Conservation (phyloP, 2,113 vertebrate genomes). For the Circaetus cinerascens region DNA sequence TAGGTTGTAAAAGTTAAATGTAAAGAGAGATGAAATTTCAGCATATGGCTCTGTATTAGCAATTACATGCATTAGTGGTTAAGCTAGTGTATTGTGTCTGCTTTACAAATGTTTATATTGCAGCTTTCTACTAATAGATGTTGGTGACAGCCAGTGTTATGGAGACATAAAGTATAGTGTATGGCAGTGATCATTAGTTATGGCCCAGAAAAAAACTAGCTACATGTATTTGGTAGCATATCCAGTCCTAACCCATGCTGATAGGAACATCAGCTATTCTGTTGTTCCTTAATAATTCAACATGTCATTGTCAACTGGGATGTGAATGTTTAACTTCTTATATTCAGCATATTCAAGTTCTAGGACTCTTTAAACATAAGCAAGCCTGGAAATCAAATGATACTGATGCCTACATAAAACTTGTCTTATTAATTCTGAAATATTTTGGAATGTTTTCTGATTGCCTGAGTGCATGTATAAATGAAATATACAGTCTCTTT, state of each 20-base stretch:
- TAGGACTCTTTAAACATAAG: background rate
- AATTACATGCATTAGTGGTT: background rate
- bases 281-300: background rate
- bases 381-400: background rate
- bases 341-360: background rate
- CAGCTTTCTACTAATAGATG: background rate
- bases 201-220: background rate
- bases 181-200: background rate
- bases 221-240: background rate
- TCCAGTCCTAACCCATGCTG: background rate
- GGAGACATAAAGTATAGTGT: background rate
- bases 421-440: background rate
- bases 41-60: background rate
- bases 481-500: background rate
- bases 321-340: background rate
- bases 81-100: background rate
- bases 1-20: background rate
- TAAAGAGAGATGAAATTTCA: background rate
- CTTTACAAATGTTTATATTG: slow-evolving; percentile 14
- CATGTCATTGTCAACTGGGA: background rate
- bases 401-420: background rate
- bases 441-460: background rate
- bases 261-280: background rate
- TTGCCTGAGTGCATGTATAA: background rate
- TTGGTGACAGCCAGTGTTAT: background rate